Conservation (phyloP, 2,888 invertebrate genomes). For the Chesias legatella region DNA sequence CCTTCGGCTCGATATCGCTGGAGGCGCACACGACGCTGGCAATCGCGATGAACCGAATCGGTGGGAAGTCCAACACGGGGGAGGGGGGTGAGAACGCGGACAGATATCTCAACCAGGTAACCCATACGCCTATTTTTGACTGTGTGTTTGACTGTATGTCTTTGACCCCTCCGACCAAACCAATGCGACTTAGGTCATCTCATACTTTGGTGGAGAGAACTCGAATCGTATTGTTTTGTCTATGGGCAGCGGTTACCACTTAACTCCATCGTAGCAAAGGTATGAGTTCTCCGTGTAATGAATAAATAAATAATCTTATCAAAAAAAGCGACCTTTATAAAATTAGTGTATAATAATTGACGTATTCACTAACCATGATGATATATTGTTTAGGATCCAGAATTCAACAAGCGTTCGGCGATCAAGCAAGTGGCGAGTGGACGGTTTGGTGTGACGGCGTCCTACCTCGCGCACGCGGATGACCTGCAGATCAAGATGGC, state of each 20-base stretch:
- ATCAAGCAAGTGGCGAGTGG: slow-evolving; percentile 99
- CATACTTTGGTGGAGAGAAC: too few species aligned
- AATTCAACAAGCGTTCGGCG: slow-evolving; percentile 92
- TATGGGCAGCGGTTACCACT: too few species aligned
- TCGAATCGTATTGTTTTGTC: too few species aligned
- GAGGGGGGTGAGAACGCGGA: slow-evolving; percentile 96
- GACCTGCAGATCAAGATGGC: slow-evolving; percentile 99
- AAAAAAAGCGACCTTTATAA: too few species aligned
- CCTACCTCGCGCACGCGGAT: slow-evolving; percentile 98
- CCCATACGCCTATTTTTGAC: too few species aligned
- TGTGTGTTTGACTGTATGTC: too few species aligned
- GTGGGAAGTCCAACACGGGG: slow-evolving; percentile 99
- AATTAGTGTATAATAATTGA: too few species aligned
- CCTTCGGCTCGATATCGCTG: slow-evolving; percentile 97
- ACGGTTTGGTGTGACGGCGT: slow-evolving; percentile 98
- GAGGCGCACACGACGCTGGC: slow-evolving; percentile 98
- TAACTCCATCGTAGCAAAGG: too few species aligned
- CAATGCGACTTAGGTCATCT: too few species aligned
- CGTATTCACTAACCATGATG: not conserved
- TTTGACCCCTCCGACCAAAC: too few species aligned
- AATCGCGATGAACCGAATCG: slow-evolving; percentile 97
- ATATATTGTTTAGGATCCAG: slow-evolving; percentile 82
- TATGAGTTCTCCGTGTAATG: too few species aligned
- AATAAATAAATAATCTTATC: too few species aligned
- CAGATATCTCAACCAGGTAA: slow-evolving; percentile 81